Base-by-base conservation (phyloP, 2,888 invertebrate species). In the Sarcophaga variegata region DNA sequence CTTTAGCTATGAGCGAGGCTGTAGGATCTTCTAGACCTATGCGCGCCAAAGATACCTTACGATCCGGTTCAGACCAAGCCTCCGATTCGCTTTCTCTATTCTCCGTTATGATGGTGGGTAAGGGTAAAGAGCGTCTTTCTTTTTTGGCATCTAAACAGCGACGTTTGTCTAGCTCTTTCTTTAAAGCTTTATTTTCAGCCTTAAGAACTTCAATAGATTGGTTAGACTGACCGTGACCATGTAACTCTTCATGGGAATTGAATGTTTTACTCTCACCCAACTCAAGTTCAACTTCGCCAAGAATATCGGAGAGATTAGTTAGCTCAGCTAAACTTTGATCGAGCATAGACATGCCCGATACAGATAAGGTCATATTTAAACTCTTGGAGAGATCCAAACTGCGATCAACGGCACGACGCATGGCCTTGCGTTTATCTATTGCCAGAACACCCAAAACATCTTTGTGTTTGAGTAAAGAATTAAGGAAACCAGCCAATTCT, bases 1-100 rank as follows among this genome's bases (percentile, higher is more conserved):
- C 80, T 93, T 87, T 87, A 10, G 67, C 83, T 74, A 90, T 72
- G 20, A 86, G 64, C 11, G 90, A 90, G 5, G 88, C 85, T 3
- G 90, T 90, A 27, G 92, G 93, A 74, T 95, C 95, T 77, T 94
- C 94, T 3, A 96, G 91, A 0, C 97, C 97, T 37, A 97, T 97
- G 87, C 97, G 95, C 0, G 96, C 97, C 85, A 96, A 93, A 0
- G 97, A 97, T 3, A 97, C 97, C 85, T 95, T 96, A 69, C 97
- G 94, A 91, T 97, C 97, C 0, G 97, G 97, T 91, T 97, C 97
- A 0, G 97, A 97, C 96, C 97, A 97, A 54, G 96, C 96, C 91
- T 98, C 97, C 0, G 97, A 97, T 91, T 97, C 97, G 2, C 96
- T 93, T 72, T 93, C 92, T 85, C 92, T 92, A 81, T 91, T 91